phyloP scores from a whole-genome alignment of 2,888 invertebrate species.

The Keiferia lycopersicella region DNA sequence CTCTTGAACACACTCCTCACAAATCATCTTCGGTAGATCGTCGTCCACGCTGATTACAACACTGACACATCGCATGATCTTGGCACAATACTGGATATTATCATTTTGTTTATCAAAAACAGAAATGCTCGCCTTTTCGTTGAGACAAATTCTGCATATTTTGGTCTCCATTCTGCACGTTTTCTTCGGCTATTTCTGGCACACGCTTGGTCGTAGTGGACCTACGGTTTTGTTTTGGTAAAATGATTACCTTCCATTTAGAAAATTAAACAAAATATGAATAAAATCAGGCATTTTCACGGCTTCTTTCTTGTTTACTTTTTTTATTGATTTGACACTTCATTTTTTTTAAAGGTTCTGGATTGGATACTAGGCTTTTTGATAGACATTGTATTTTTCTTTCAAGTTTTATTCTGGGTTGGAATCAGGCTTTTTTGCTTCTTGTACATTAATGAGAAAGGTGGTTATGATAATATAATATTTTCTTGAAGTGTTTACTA shows the following conservation, averaged over 20 bases:
- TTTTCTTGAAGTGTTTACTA: too few relatives aligned
- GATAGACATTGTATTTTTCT: too few relatives aligned
- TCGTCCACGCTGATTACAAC: constrained; percentile 60
- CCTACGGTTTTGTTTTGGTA: neutral
- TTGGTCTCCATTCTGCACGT: constrained; percentile 40
- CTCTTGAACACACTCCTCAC: constrained; percentile 57
- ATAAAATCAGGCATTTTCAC: neutral
- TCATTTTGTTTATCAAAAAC: constrained; percentile 57
- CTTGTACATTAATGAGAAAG: too few relatives aligned
- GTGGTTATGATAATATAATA: too few relatives aligned
- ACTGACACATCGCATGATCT: constrained; percentile 62
- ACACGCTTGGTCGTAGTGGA: neutral
- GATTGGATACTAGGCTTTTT: neutral
- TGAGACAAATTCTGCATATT: constrained; percentile 66
- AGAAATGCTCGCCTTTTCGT: constrained; percentile 55
- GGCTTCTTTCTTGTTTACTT: constrained; percentile 2
- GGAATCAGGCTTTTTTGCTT: too few relatives aligned
- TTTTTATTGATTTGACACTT: neutral
- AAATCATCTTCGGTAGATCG: constrained; percentile 62
- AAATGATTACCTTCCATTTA: neutral
- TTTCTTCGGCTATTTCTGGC: neutral
- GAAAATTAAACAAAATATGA: neutral
- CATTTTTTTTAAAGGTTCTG: neutral
- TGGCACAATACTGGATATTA: constrained; percentile 54
- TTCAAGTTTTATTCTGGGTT: too few relatives aligned